A percentile compares a stretch with the other conserved stretches of the same genome.
phyloP scores from a whole-genome alignment of 2,113 vertebrate species.

The Podarcis raffonei region DNA sequence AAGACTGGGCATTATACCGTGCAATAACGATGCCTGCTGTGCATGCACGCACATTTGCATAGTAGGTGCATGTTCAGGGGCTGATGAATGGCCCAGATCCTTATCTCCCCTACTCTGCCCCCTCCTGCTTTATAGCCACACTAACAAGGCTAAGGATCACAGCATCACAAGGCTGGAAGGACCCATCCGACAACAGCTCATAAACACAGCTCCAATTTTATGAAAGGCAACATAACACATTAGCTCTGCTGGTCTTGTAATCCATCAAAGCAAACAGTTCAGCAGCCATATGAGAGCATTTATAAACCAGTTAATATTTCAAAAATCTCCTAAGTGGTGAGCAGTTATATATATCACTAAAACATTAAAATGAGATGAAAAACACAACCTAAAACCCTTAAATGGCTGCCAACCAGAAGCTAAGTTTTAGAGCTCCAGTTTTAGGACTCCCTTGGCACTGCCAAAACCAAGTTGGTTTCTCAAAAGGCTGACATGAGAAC shows the following conservation, averaged over 20 bases:
- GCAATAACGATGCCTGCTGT: too few species aligned
- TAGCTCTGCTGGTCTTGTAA: not conserved
- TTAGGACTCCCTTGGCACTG: not conserved
- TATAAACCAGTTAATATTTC: too few species aligned
- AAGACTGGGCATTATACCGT: too few species aligned
- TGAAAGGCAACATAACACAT: too few species aligned
- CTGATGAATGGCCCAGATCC: too few species aligned
- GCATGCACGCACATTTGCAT: too few species aligned
- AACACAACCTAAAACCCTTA: not conserved
- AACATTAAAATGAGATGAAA: too few species aligned
- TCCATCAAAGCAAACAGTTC: not conserved
- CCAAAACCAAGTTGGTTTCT: not conserved
- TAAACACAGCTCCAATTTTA: not conserved
- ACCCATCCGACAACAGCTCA: not conserved
- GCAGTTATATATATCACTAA: too few species aligned
- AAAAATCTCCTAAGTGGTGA: too few species aligned
- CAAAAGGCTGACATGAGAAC: not conserved
- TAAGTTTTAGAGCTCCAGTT: not conserved
- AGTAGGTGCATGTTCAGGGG: too few species aligned
- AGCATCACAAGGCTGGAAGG: not conserved
- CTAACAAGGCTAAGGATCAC: not conserved
- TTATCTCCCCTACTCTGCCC: too few species aligned
- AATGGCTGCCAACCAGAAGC: not conserved
- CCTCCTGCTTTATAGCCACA: not conserved
- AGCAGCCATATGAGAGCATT: not conserved